phyloP scores from a whole-genome alignment of 2,113 vertebrate genomes.

The Poecile atricapillus region DNA sequence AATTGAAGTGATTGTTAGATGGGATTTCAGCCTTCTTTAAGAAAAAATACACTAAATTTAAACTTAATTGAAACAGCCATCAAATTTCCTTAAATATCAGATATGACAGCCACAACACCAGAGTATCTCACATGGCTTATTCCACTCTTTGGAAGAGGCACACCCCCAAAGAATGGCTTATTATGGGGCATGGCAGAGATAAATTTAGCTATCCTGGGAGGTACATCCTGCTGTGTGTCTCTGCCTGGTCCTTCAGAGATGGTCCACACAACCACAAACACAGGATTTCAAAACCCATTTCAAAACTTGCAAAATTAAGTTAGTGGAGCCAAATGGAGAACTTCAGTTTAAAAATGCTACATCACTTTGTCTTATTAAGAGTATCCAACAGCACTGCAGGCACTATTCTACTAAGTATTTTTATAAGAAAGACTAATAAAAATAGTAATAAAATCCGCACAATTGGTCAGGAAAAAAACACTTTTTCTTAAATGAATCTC shows the following conservation, averaged over 20 bases:
- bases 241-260: background rate
- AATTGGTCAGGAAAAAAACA: fast-evolving
- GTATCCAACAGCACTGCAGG: background rate
- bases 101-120: background rate
- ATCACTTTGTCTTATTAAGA: background rate
- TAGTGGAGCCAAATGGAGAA: background rate
- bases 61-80: background rate
- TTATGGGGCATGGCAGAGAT: background rate
- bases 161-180: background rate
- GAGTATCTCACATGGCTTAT: background rate
- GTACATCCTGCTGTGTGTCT: background rate
- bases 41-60: background rate
- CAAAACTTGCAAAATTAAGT: background rate
- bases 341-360: background rate
- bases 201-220: background rate
- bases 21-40: background rate
- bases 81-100: background rate
- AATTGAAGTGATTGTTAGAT: background rate
- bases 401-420: background rate
- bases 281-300: background rate
- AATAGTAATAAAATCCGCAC: background rate
- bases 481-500: background rate
- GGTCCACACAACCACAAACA: background rate
- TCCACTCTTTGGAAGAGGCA: background rate
- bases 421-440: background rate